phyloP scores from a whole-genome alignment of 2,113 vertebrate genomes.

The Synodontis membranacea region DNA sequence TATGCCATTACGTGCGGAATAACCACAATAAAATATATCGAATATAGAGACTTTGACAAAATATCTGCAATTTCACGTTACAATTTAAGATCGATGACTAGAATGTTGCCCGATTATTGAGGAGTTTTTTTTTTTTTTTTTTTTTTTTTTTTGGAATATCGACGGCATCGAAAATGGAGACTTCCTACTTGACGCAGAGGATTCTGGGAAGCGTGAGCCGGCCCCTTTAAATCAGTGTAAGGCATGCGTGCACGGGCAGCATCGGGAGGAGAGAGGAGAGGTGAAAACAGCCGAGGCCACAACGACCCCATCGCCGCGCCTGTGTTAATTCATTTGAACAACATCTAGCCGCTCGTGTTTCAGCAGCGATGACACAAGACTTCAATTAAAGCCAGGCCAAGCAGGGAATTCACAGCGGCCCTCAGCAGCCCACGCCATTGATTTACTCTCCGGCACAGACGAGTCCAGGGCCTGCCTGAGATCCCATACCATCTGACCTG shows the following conservation, averaged over 20 bases:
- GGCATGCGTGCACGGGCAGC: neutral
- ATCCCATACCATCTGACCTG: slow-evolving; percentile 32
- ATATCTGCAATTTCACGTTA: no score
- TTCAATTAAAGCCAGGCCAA: slow-evolving; percentile 53
- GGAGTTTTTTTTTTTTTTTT: no score
- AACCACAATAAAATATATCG: no score
- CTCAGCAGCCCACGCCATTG: slow-evolving; percentile 34
- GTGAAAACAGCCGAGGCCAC: neutral
- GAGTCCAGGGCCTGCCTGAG: neutral
- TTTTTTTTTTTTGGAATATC: no score
- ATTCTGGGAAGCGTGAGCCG: no score
- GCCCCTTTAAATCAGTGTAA: neutral
- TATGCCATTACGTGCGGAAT: no score
- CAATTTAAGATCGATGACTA: no score
- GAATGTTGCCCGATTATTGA: no score
- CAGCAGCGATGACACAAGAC: slow-evolving; percentile 50
- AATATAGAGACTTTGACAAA: no score
- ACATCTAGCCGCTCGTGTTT: slow-evolving; percentile 45
- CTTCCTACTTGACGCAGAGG: no score
- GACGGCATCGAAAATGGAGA: no score
- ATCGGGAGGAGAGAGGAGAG: neutral
- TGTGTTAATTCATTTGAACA: slow-evolving; percentile 44
- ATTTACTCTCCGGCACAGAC: slow-evolving; percentile 40
- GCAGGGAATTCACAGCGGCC: slow-evolving; percentile 41
- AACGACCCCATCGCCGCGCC: slow-evolving; percentile 47